Base-by-base conservation (phyloP, 1,140 invertebrate species). In the Bombus difficillimus region DNA sequence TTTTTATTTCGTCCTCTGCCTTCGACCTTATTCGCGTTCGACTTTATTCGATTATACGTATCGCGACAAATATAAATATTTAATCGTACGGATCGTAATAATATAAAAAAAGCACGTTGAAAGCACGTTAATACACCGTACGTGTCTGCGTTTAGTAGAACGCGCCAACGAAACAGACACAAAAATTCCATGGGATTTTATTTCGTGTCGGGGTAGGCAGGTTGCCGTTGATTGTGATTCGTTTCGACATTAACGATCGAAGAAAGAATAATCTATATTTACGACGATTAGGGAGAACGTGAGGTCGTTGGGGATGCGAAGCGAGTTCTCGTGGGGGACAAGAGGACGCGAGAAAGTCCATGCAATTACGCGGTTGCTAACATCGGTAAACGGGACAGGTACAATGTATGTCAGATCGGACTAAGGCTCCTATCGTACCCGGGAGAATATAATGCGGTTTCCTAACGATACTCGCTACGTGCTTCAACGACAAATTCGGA, bases 381-480 rank as follows among this genome's bases (percentile, higher is more conserved):
- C 75, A 88, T 89, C 62, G 47, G 69, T 75, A 81, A 87, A 89
- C 66, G 32, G 68, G 53, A 77, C 73, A 77, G 39, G 47, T 34
- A 79, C 66, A 84, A 79, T 71, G 74, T 77, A 83, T 53, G 73
- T 83, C 81, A 68, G 43, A 69, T 83, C 64, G 62, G 62, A 69
- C 81, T 78, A 83, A 66, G 74, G 86, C 57, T 88, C 47, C 77
- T 80, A 80, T 81, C 82, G 86, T 71, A 68, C 83, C 71, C 87
- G 47, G 37, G 88, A 81, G 88, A 83, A 85, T 89, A 86, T 89
- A 90, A 90, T 74, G 89, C 34, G 88, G 88, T 89, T 76, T 86
- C 83, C 87, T 89, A 89, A 89, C 88, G 87, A 88, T 75, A 79
- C 79, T 53, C 47, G 57, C 53, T 76, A 53, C 62, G 71, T 85